Base-by-base conservation (phyloP, 1,140 invertebrate species). In the Glossosoma conforme region DNA sequence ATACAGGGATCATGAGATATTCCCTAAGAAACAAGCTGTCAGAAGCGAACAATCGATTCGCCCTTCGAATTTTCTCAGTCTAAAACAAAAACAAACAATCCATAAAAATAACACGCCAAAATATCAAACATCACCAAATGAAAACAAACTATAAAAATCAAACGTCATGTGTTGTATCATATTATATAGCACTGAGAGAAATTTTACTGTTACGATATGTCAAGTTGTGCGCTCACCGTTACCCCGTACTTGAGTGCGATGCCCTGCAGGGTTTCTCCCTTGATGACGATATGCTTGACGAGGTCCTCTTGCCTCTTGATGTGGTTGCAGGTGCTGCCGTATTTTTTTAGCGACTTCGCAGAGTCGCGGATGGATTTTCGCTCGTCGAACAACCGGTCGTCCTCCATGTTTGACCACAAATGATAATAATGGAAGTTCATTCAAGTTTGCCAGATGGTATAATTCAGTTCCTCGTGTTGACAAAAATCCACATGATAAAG, bases 181-280 rank as follows among this genome's bases (percentile, higher is more conserved):
- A 40, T 13, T 22, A 24, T 17, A 44, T 13, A 28, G 41, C n/a
- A 32, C 13, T 10, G 33, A 30, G 17, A 13, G n/a, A 43, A 11
- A 22, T 43, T 18, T n/a, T 19, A n/a, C 20, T 40, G 17, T 40
- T 32, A 33, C 46, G 32, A 44, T 51, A 43, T 19, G 42, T 53
- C 25, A 53, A 48, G 32, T 36, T n/a, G n/a, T 15, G 22, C 59
- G 82, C 84, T 81, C 79, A 95, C 91, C 65, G 90, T 91, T 60
- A 90, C 87, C 64, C 89, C 87, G 76, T 94, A 94, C 79, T 89
- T 93, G 21, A 95, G 76, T 17, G 92, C 89, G 57, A 96, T 85
- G 60, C 92, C 91, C 77, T 93, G 89, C 49, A 96, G 73, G n/a
- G 92, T 95, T 68, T 96, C 93, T 13, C 80, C 81, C 64, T 85